These are phyloP conservation scores for Lichenostomus cassidix DNA, from an alignment of 2,113 vertebrate species.

Conservation along the genomic window DNA sequence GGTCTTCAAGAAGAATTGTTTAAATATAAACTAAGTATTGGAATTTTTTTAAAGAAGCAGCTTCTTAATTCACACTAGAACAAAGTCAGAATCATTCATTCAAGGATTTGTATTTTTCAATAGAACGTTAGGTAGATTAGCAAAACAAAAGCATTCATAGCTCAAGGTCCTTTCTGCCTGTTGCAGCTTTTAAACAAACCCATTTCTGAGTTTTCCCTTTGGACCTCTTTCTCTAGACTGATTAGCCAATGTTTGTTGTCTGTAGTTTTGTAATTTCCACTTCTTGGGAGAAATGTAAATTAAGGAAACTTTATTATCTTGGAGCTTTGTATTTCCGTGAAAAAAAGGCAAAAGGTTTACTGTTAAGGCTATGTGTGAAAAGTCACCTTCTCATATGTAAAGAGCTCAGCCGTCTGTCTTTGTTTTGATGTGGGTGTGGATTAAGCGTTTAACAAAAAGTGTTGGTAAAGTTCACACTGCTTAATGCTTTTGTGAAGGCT, in stretches of 20 bases:
- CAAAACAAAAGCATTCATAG: slow-evolving; percentile 14
- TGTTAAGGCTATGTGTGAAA: slow-evolving; percentile 58
- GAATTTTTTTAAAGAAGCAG: neutral
- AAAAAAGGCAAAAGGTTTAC: slow-evolving; percentile 51
- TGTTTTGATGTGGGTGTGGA: slow-evolving; percentile 59
- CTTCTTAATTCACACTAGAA: neutral
- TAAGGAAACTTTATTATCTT: slow-evolving; percentile 24
- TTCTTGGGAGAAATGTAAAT: slow-evolving; percentile 49
- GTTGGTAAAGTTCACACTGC: slow-evolving; percentile 41
- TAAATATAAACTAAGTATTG: neutral
- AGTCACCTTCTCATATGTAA: slow-evolving; percentile 58
- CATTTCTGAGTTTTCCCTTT: neutral
- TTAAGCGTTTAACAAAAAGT: slow-evolving; percentile 34
- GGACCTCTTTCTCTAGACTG: slow-evolving; percentile 25
- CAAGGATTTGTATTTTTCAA: neutral
- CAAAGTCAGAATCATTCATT: neutral
- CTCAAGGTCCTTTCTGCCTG: neutral
- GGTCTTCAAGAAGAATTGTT: neutral
- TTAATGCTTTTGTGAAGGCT: slow-evolving; percentile 20
- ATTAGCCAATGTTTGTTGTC: slow-evolving; percentile 40
- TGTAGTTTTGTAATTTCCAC: slow-evolving; percentile 53
- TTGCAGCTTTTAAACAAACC: slow-evolving; percentile 23
- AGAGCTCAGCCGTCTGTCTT: slow-evolving; percentile 33
- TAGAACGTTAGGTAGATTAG: neutral
- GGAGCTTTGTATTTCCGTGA: slow-evolving; percentile 26